phyloP scores from a whole-genome alignment of 1,140 invertebrate species.

The Trichogramma pretiosum region DNA sequence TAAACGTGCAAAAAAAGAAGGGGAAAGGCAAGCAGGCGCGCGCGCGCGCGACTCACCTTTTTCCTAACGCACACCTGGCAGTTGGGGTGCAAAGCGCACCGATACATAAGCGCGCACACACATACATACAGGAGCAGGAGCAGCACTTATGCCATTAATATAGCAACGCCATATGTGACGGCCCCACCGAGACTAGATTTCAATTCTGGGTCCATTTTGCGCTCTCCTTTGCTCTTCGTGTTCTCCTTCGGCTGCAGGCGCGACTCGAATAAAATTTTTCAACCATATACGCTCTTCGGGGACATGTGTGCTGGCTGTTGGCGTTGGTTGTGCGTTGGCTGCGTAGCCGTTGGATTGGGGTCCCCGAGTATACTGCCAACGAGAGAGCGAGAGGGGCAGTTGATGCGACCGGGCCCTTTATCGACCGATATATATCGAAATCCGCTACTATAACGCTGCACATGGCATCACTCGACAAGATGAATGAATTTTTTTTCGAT shows the following conservation, averaged over 20 bases:
- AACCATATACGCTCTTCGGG: too few relatives aligned
- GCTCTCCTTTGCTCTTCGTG: conserved; percentile 23
- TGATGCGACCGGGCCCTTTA: conserved; percentile 4
- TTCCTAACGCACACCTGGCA: conserved; percentile 40
- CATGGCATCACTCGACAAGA: conserved; percentile 1
- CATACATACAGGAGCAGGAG: too few relatives aligned
- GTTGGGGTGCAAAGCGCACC: too few relatives aligned
- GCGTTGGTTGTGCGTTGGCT: conserved; percentile 1
- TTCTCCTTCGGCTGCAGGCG: conserved; percentile 29
- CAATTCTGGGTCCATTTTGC: conserved; percentile 37
- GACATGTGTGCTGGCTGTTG: neutral
- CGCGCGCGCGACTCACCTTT: conserved; percentile 39
- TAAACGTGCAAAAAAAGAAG: conserved; percentile 23
- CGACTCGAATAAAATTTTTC: too few relatives aligned
- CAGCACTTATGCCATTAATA: too few relatives aligned
- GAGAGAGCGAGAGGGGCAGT: conserved; percentile 4
- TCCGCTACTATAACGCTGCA: too few relatives aligned
- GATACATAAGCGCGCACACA: too few relatives aligned
- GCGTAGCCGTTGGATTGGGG: neutral
- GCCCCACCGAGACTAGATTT: conserved; percentile 43
- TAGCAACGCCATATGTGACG: conserved; percentile 38
- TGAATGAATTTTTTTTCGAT: conserved; percentile 8
- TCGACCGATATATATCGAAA: conserved; percentile 29
- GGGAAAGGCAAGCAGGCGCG: conserved; percentile 30
- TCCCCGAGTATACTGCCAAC: neutral